Conservation (phyloP, 2,888 invertebrate species). For the Opisthograptis luteolata region DNA sequence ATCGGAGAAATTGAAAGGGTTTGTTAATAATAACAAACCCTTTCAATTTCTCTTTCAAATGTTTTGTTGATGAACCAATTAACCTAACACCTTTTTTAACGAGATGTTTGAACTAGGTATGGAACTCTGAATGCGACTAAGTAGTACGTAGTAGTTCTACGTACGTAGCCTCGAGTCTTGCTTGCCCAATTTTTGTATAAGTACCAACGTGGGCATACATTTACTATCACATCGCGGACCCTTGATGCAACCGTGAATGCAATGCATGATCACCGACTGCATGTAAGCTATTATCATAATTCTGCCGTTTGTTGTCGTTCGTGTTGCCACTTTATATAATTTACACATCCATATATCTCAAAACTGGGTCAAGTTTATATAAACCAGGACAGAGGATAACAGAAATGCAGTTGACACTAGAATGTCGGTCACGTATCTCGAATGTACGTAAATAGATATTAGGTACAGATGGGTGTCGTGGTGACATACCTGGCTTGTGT, state of each 20-base stretch:
- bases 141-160: too few species aligned
- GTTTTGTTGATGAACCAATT: too few species aligned
- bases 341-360: slow-evolving; percentile 58
- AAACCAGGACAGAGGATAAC: slow-evolving; percentile 80
- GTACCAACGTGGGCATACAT: not conserved
- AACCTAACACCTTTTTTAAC: too few species aligned
- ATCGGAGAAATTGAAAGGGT: too few species aligned
- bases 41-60: too few species aligned
- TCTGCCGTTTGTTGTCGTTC: slow-evolving; percentile 55
- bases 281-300: slow-evolving; percentile 52
- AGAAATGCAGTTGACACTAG: slow-evolving; percentile 69
- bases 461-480: slow-evolving; percentile 5
- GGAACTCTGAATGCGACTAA: too few species aligned
- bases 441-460: slow-evolving; percentile 18
- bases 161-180: too few species aligned
- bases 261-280: slow-evolving; percentile 45
- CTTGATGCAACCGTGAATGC: slow-evolving; percentile 57
- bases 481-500: not conserved
- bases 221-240: slow-evolving; percentile 36
- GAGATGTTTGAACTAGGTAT: too few species aligned
- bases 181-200: too few species aligned
- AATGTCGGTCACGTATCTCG: slow-evolving; percentile 58
- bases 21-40: too few species aligned
- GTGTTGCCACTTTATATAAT: slow-evolving; percentile 59
- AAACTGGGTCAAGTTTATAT: slow-evolving; percentile 78